phyloP scores from a whole-genome alignment of 2,113 vertebrate genomes.

The Saguinus imperator region DNA sequence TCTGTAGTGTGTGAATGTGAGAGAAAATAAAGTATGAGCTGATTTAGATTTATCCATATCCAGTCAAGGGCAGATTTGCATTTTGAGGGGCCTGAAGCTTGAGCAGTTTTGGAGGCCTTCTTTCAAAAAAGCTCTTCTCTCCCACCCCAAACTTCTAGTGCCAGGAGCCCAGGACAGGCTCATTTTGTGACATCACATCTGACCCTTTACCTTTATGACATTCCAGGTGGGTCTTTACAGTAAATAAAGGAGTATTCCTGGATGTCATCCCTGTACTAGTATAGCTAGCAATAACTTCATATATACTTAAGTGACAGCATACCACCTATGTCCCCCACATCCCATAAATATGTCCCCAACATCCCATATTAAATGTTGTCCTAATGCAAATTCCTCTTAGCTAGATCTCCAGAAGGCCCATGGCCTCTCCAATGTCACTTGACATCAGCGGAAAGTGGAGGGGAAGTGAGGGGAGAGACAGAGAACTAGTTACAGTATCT shows the following conservation, averaged over 20 bases:
- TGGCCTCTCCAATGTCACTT: not conserved
- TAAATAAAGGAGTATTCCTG: not conserved
- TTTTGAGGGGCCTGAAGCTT: not conserved
- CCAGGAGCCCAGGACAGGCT: not conserved
- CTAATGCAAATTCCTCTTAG: not conserved
- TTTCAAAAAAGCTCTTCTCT: not conserved
- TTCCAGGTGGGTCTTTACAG: not conserved
- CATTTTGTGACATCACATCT: not conserved
- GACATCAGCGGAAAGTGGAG: not conserved
- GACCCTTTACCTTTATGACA: not conserved
- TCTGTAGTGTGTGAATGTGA: not conserved
- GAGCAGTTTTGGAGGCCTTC: not conserved
- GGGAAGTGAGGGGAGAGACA: not conserved
- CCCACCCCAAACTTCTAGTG: not conserved
- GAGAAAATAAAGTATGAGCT: not conserved
- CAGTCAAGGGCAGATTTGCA: not conserved
- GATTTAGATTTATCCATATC: no score
- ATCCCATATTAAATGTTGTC: not conserved
- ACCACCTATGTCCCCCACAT: not conserved
- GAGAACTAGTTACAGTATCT: not conserved
- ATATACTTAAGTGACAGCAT: not conserved
- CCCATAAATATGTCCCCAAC: not conserved
- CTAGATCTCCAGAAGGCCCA: not conserved
- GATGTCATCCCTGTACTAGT: not conserved
- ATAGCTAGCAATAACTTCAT: not conserved